Conservation (phyloP, 2,888 invertebrate species). For the Ceriagrion tenellum region DNA sequence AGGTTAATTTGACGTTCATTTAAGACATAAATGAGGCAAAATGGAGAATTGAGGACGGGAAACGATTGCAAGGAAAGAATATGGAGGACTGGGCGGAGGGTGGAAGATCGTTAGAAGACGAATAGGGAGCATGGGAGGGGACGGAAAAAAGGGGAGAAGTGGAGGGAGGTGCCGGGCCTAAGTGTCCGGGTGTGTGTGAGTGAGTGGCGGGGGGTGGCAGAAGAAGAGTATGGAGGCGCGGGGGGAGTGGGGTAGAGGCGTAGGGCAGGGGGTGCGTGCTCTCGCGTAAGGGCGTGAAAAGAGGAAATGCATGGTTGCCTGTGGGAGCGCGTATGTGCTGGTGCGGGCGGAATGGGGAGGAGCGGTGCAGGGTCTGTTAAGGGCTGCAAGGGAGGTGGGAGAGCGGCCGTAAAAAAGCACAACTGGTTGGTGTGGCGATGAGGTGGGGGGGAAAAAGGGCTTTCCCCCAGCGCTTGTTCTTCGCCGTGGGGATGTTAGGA, state of each 20-base stretch:
- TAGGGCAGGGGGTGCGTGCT: background rate
- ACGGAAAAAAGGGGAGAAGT: background rate
- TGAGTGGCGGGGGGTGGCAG: background rate
- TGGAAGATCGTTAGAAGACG: background rate
- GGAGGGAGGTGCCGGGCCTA: background rate
- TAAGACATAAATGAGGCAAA: too few species aligned
- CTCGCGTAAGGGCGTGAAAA: slow-evolving; percentile 17
- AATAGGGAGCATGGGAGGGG: background rate
- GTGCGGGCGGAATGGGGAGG: background rate
- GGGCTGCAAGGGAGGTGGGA: background rate
- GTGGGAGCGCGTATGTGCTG: background rate
- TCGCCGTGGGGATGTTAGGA: background rate
- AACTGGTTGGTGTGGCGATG: background rate
- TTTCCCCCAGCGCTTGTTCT: background rate
- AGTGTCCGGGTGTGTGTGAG: background rate
- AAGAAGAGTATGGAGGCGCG: background rate
- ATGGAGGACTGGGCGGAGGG: background rate
- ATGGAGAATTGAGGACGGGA: background rate
- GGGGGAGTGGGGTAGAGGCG: background rate
- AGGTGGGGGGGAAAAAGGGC: background rate
- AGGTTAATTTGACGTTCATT: too few species aligned
- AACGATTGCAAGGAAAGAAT: background rate
- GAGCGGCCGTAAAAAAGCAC: background rate
- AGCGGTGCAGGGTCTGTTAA: background rate
- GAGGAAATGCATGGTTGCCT: background rate